These are phyloP conservation scores for Anseranas semipalmata DNA, from an alignment of 2,113 vertebrate genomes.

Conservation along the genomic window DNA sequence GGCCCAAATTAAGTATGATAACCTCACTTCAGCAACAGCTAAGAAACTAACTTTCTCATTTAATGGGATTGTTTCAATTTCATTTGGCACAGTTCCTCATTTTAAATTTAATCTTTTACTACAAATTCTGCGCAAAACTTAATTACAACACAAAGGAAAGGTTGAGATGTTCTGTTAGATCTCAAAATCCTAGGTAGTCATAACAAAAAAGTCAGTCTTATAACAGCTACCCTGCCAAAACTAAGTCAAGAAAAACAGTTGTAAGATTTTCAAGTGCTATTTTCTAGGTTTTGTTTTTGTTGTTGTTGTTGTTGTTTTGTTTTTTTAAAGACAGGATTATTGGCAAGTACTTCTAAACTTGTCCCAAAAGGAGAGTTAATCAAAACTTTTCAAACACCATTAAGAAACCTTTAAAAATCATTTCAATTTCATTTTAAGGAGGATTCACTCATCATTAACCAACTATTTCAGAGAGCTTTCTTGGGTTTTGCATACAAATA, in stretches of 20 bases:
- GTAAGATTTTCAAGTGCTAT: background rate
- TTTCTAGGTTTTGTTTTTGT: background rate
- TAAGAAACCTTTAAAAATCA: background rate
- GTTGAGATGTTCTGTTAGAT: background rate
- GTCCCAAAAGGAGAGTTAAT: background rate
- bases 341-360: background rate
- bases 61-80: background rate
- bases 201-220: background rate
- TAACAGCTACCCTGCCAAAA: background rate
- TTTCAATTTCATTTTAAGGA: slow-evolving; percentile 2
- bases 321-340: background rate
- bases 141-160: background rate
- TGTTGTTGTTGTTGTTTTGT: no score
- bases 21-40: background rate
- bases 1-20: background rate
- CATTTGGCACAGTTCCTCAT: background rate
- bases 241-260: background rate
- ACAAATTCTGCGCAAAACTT: background rate
- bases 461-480: background rate
- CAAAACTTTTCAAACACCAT: background rate
- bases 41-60: background rate
- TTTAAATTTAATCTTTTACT: background rate
- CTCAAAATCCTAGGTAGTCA: background rate
- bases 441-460: background rate
- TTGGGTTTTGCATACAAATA: background rate